These are phyloP conservation scores for Batillaria attramentaria DNA, from an alignment of 1,140 invertebrate genomes.

Conservation along the genomic window DNA sequence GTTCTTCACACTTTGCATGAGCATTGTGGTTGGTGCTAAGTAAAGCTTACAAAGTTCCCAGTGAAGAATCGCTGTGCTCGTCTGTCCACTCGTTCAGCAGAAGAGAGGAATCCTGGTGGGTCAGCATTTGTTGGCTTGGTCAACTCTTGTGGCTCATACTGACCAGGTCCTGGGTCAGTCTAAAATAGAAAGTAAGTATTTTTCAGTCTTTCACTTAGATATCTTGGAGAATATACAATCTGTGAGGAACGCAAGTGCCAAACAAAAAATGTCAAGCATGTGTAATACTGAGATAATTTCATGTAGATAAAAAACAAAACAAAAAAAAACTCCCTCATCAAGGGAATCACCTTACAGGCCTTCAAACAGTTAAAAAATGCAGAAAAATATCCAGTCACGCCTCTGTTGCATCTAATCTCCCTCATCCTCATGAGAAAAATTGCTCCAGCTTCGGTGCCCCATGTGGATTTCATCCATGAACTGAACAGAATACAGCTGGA, in stretches of 20 bases:
- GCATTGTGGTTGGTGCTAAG: too few relatives aligned
- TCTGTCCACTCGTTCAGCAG: slow-evolving; percentile 65
- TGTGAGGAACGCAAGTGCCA: background rate
- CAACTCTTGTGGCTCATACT: slow-evolving; percentile 54
- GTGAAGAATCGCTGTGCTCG: slow-evolving; percentile 68
- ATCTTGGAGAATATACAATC: background rate
- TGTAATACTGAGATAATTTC: too few relatives aligned
- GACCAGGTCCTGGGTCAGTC: slow-evolving; percentile 63
- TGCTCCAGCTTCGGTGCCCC: background rate
- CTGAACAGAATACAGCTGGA: background rate
- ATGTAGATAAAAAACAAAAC: too few relatives aligned
- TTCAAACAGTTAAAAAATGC: too few relatives aligned
- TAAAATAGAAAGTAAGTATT: slow-evolving; percentile 19
- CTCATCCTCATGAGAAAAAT: too few relatives aligned
- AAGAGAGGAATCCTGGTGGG: slow-evolving; percentile 66
- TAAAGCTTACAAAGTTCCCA: slow-evolving; percentile 69
- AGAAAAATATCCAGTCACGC: too few relatives aligned
- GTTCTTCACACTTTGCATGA: background rate
- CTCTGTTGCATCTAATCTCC: too few relatives aligned
- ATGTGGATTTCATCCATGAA: background rate
- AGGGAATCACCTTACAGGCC: too few relatives aligned
- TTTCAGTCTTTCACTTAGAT: background rate
- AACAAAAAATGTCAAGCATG: too few relatives aligned
- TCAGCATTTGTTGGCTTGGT: slow-evolving; percentile 56
- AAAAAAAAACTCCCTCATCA: too few relatives aligned